Evolutionary conservation across 2,888 invertebrate genomes (phyloP), one percentile per base, ranked within the genome.

Genomic region (Biston stratarius): DNA sequence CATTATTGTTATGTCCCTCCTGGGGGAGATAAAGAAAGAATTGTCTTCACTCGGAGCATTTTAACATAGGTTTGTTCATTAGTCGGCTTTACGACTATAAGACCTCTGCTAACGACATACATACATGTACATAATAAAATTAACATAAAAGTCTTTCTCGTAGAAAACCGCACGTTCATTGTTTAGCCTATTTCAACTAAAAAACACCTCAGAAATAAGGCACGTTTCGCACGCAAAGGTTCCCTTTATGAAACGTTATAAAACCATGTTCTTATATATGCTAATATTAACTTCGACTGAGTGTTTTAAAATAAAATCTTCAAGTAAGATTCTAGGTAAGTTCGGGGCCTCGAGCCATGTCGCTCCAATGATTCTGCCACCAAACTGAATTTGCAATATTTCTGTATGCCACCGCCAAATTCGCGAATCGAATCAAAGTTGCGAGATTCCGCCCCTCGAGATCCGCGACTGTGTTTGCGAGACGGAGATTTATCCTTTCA

Each of bases 381-480:
- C 74, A 81, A 83, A 86, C 81, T 79, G 81, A 83, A 87, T 89
- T 86, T 84, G 83, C 83, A 85, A 88, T 85, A 88, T 87, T 87
- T 87, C 86, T 80, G 81, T 77, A 77, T 75, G 78, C 74, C 44
- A 44, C 44, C 77, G 76, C 82, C 80, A 80, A 85, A 89, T 88
- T 86, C 81, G 61, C 76, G 83, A 89, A 90, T 89, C 87, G 84
- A 90, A 90, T 91, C 89, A 87, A 90, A 90, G 78, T 90, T 85
- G 81, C 82, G 79, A 82, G 81, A 83, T 85, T 83, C 76, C 73
- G 74, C 79, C 85, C 83, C 87, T 70, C 74, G 84, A 83, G 87
- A 81, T 74, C 70, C 53, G 38, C 67, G 73, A 82, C 76, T 75
- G 78, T 87, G 84, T 87, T 85, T 85, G 84, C 84, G 69, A 80